Evolutionary conservation across 2,113 vertebrate genomes (phyloP), one percentile per base, ranked within the genome.

Genomic region (Eonycteris spelaea): DNA sequence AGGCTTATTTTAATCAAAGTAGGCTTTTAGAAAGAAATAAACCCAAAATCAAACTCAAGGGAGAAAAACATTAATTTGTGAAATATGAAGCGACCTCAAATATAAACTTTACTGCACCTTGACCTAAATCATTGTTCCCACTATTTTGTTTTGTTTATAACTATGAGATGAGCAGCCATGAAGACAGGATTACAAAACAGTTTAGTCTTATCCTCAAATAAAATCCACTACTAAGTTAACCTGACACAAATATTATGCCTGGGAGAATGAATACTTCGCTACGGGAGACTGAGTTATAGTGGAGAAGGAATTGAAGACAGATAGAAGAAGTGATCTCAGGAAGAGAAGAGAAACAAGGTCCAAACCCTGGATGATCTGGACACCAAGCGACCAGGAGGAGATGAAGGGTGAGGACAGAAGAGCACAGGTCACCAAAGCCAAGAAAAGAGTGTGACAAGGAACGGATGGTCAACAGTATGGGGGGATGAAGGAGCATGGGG

Each of bases 1-100:
- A 59, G 51, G 45, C 73, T 95, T 65, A 80, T 84, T 94, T 94
- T 84, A 92, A 91, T 35, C 68, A 67, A 89, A 22, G 57, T 43
- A 38, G 28, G 35, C 35, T 85, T 40, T 73, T 89, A 18, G 70
- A 77, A 77, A 28, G 35, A 84, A 86, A 78, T 53, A n/a, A 88
- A 94, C 30, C 51, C 35, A 84, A 79, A 85, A 53, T 18, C 5
- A 84, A 95, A 94, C 53, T 77, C 40, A 26, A 3, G 6, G 48
- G 43, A 55, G 35, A 35, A 35, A 30, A 65, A 82, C 48, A 94
- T 21, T 51, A 75, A 92, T 45, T 85, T 95, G 55, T 59, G 18
- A 90, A 93, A 82, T 67, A 78, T 6, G 45, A 86, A 26, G 33
- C 45, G 28, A 78, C 65, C 7, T 90, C 43, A 86, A 51, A 86